These are phyloP conservation scores for Drosophila recens DNA, from an alignment of 2,888 invertebrate genomes.

Conservation along the genomic window DNA sequence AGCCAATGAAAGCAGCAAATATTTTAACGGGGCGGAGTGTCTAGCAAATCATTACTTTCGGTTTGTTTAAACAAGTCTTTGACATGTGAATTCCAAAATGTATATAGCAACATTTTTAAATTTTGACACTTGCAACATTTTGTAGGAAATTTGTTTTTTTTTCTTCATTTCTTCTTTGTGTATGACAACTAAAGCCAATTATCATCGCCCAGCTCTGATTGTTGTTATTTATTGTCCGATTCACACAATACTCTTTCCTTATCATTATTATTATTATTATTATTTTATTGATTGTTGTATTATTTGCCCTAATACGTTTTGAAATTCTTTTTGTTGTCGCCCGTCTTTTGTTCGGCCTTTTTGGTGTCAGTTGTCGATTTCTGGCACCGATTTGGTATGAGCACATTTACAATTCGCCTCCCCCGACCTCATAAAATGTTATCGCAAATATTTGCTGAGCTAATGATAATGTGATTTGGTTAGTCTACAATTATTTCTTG, in stretches of 20 bases:
- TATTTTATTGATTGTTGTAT: slow-evolving; percentile 26
- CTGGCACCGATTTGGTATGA: slow-evolving; percentile 31
- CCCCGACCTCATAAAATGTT: slow-evolving; percentile 34
- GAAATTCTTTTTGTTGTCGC: slow-evolving; percentile 41
- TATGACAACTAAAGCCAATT: slow-evolving; percentile 45
- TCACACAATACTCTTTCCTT: slow-evolving; percentile 45
- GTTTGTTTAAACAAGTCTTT: slow-evolving; percentile 8
- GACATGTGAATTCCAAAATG: slow-evolving; percentile 26
- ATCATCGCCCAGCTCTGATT: slow-evolving; percentile 28
- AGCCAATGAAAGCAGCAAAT: slow-evolving; percentile 25
- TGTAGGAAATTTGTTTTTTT: slow-evolving; percentile 16
- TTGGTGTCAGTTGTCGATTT: slow-evolving; percentile 38
- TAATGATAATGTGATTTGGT: slow-evolving; percentile 47
- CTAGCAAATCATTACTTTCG: slow-evolving; percentile 30
- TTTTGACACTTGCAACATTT: slow-evolving; percentile 17
- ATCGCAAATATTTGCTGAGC: slow-evolving; percentile 64
- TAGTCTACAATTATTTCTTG: slow-evolving; percentile 17
- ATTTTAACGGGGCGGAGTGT: slow-evolving; percentile 2
- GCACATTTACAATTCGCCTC: slow-evolving; percentile 27
- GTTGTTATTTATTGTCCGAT: slow-evolving; percentile 48
- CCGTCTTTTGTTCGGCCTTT: slow-evolving; percentile 36
- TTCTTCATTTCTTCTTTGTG: slow-evolving; percentile 10
- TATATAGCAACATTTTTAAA: slow-evolving; percentile 19
- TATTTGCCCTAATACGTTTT: slow-evolving; percentile 40
- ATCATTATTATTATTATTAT: slow-evolving; percentile 43